A percentile compares a stretch with the other conserved stretches of the same genome.
Evolutionary conservation across 2,888 invertebrate species (phyloP).

Genomic region (Amiota communis): DNA sequence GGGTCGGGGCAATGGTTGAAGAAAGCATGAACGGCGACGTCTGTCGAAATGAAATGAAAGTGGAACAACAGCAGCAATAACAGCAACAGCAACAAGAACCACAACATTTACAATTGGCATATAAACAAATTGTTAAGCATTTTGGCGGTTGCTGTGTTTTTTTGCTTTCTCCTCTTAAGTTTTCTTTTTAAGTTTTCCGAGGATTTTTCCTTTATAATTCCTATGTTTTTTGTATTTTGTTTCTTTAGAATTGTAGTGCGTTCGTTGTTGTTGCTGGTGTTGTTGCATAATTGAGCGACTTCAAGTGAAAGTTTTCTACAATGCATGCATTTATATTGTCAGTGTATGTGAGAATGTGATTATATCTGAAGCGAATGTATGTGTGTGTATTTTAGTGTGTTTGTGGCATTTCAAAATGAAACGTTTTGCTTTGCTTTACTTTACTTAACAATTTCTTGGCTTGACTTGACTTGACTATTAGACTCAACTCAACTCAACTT

Average conservation of each 20-base stretch:
- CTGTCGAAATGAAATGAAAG: constrained; percentile 12
- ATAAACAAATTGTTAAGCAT: constrained; percentile 38
- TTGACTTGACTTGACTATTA: too few species aligned
- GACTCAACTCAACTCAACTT: too few species aligned
- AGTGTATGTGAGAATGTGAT: background rate
- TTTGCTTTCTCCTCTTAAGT: constrained; percentile 18
- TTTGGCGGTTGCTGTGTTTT: constrained; percentile 26
- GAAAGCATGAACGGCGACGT: background rate
- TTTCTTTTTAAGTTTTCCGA: background rate
- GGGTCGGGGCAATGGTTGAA: background rate
- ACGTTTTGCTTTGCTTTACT: background rate
- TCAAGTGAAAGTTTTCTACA: constrained; percentile 8
- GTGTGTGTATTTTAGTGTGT: background rate
- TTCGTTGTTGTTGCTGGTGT: background rate
- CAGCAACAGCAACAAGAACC: background rate
- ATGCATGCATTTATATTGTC: too few species aligned
- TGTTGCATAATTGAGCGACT: constrained; percentile 2
- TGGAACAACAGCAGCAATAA: constrained; percentile 4
- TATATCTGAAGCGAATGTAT: too few species aligned
- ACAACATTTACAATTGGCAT: constrained; percentile 40
- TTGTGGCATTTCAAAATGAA: constrained; percentile 15
- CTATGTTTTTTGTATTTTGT: background rate
- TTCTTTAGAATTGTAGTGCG: background rate
- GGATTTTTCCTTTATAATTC: background rate
- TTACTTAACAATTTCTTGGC: background rate